Evolutionary conservation across 2,888 invertebrate genomes (phyloP), one percentile per base, ranked within the genome.

Genomic region (Altica lythri): DNA sequence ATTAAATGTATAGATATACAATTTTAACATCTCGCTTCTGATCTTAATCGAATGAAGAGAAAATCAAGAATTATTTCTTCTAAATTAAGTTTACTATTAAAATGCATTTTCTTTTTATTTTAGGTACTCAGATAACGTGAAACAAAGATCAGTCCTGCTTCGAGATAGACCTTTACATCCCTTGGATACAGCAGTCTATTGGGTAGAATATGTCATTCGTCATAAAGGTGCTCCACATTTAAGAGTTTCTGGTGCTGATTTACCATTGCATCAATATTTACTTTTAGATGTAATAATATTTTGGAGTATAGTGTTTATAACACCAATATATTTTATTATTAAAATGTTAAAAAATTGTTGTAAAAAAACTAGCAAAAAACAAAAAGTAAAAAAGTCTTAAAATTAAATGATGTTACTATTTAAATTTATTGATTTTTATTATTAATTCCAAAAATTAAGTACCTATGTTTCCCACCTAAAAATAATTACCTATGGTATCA

Each of bases 371-470:
- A 9, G 29, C 2, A 40, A 40, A 14, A 25, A 40, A 14, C 9
- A 40, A 10, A 40, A 40, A 40, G 14, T 40, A 1, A 70, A 53
- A 9, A 68, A 68, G 40, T 60, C 61, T 1, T 45, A n/a, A 54
- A 42, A 67, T 62, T n/a, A 29, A 29, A 2, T 29, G 10, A n/a
- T 29, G 9, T 2, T 29, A 29, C n/a, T n/a, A n/a, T n/a, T n/a
- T n/a, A n/a, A n/a, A n/a, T n/a, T n/a, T n/a, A n/a, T n/a, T n/a
- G n/a, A n/a, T n/a, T n/a, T n/a, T n/a, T n/a, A n/a, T n/a, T n/a
- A n/a, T n/a, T n/a, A n/a, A n/a, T n/a, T n/a, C n/a, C n/a, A n/a
- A n/a, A n/a, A n/a, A n/a, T n/a, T n/a, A n/a, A n/a, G n/a, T n/a
- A n/a, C n/a, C n/a, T n/a, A n/a, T n/a, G n/a, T n/a, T n/a, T n/a